phyloP scores from a whole-genome alignment of 1,140 invertebrate genomes.

The Papilio xuthus region DNA sequence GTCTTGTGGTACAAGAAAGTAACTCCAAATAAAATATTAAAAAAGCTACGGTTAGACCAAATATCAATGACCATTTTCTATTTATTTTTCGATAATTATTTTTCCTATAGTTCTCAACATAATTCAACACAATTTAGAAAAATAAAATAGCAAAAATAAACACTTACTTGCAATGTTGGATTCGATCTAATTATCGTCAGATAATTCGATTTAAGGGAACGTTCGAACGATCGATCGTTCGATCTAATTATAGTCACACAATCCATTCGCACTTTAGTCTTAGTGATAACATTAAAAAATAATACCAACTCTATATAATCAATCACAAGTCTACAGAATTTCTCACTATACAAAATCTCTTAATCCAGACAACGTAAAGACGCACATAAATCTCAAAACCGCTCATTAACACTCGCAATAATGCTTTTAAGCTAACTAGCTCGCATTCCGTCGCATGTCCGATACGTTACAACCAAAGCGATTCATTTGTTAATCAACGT shows the following conservation, averaged over 20 bases:
- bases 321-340: constrained; percentile 9
- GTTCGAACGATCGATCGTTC: too few relatives aligned
- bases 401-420: constrained; percentile 27
- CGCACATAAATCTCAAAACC: constrained; percentile 32
- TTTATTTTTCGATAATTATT: too few relatives aligned
- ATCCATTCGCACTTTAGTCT: too few relatives aligned
- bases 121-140: too few relatives aligned
- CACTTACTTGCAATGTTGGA: too few relatives aligned
- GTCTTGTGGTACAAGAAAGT: constrained; percentile 25
- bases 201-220: too few relatives aligned
- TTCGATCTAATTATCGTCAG: background rate
- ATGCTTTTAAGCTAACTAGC: constrained; percentile 36
- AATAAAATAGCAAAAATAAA: too few relatives aligned
- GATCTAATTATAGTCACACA: too few relatives aligned
- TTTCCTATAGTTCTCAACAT: too few relatives aligned
- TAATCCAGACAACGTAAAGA: constrained; percentile 1
- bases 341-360: background rate
- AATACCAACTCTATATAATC: background rate
- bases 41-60: background rate
- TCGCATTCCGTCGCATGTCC: constrained; percentile 10
- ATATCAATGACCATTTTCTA: background rate
- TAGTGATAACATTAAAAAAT: background rate
- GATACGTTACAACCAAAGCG: constrained; percentile 26
- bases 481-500: constrained; percentile 19
- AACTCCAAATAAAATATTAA: background rate